A percentile compares a stretch with the other conserved stretches of the same genome.
Conservation (phyloP, 2,797 vertebrate species). For the Acanthurus leucopareius region DNA sequence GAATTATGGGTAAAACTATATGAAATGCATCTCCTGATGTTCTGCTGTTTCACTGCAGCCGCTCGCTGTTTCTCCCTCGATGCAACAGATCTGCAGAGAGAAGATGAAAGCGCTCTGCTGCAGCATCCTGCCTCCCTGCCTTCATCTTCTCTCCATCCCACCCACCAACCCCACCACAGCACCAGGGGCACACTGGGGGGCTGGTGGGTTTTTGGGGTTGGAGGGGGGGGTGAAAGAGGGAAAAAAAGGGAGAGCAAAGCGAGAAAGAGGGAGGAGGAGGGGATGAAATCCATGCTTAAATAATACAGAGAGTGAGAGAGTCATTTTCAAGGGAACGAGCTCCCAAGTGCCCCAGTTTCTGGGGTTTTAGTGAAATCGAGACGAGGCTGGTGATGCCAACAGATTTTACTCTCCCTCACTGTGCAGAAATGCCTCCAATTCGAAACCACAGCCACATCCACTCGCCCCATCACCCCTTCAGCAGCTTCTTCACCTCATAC, state of each 20-base stretch:
- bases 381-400: slow-evolving; percentile 16
- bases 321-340: slow-evolving; percentile 31
- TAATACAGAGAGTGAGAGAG: slow-evolving; percentile 58
- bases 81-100: slow-evolving; percentile 48
- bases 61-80: slow-evolving; percentile 26
- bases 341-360: slow-evolving; percentile 65
- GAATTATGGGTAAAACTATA: neutral
- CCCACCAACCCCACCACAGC: slow-evolving; percentile 35
- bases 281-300: slow-evolving; percentile 59
- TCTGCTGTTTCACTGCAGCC: slow-evolving; percentile 49
- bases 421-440: slow-evolving; percentile 2
- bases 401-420: slow-evolving; percentile 36
- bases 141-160: slow-evolving; percentile 61
- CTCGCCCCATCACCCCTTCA: slow-evolving; percentile 6
- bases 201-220: slow-evolving; percentile 25
- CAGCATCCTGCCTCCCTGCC: slow-evolving; percentile 40
- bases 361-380: slow-evolving; percentile 58
- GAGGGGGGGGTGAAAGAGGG: slow-evolving; percentile 41
- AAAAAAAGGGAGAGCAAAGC: slow-evolving; percentile 10
- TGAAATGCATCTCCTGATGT: neutral
- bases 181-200: slow-evolving; percentile 24
- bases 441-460: slow-evolving; percentile 12
- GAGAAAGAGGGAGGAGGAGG: slow-evolving; percentile 10
- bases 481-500: slow-evolving; percentile 45
- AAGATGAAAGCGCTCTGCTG: slow-evolving; percentile 70